Conservation (phyloP, 2,797 vertebrate species). For the Margarornis squamiger region DNA sequence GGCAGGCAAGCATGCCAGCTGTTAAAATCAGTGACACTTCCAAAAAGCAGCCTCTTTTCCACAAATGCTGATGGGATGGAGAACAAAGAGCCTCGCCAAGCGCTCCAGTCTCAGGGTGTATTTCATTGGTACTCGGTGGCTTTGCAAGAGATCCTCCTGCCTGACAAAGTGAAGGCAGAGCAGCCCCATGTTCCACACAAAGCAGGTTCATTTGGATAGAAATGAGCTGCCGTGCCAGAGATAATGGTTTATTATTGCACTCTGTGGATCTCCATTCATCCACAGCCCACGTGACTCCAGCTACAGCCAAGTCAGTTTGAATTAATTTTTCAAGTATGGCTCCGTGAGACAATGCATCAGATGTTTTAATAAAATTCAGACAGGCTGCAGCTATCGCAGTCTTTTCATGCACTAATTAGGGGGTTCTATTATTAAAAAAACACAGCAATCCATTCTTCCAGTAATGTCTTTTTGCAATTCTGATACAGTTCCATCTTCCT, state of each 20-base stretch:
- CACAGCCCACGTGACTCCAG: constrained; percentile 41
- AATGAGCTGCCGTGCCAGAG: background rate
- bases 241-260: constrained; percentile 50
- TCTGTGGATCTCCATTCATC: constrained; percentile 36
- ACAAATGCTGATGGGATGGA: background rate
- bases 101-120: background rate
- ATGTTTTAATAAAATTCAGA: constrained; percentile 74
- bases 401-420: constrained; percentile 68
- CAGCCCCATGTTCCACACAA: background rate
- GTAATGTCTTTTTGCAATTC: constrained; percentile 58
- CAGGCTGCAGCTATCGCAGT: constrained; percentile 32
- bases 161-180: background rate
- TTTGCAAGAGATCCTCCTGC: background rate
- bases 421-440: background rate
- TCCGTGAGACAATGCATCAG: constrained; percentile 68
- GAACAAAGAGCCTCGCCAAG: background rate
- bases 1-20: background rate
- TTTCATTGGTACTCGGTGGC: background rate
- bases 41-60: background rate
- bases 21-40: background rate
- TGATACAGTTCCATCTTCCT: constrained; percentile 30
- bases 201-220: constrained; percentile 33
- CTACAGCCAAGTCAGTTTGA: constrained; percentile 60
- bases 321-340: constrained; percentile 70
- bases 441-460: constrained; percentile 49